Evolutionary conservation across 2,797 vertebrate genomes (phyloP).

Genomic region (Gadopsis marmoratus): DNA sequence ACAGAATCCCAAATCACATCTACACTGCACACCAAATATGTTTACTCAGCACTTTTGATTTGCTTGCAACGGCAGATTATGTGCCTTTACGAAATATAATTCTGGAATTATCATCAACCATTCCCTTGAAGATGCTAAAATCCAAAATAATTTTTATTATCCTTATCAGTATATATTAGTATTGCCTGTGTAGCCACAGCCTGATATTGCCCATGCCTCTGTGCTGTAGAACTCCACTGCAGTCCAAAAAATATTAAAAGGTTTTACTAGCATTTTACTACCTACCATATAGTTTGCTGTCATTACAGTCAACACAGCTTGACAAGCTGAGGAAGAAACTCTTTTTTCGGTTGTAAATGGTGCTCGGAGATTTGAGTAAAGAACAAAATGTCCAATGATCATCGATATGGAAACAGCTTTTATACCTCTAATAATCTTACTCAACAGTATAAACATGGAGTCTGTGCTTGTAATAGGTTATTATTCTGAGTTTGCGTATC

Average conservation of each 20-base stretch:
- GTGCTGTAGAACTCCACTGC: too few relatives aligned
- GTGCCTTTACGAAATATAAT: not conserved
- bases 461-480: not conserved
- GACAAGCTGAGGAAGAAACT: not conserved
- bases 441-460: not conserved
- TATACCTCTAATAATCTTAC: not conserved
- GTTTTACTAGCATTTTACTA: not conserved
- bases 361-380: not conserved
- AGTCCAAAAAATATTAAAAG: conserved; percentile 5
- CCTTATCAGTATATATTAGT: not conserved
- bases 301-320: not conserved
- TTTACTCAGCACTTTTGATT: conserved; percentile 4
- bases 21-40: not conserved
- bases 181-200: not conserved
- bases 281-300: not conserved
- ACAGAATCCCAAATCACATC: not conserved
- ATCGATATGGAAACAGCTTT: not conserved
- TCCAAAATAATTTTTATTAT: not conserved
- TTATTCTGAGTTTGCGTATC: not conserved
- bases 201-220: not conserved
- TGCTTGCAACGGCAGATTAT: not conserved
- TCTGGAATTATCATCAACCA: not conserved
- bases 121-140: not conserved
- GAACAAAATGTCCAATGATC: not conserved
- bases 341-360: not conserved